These are phyloP conservation scores for Melanocharis versteri DNA, from an alignment of 2,113 vertebrate genomes.

Conservation along the genomic window DNA sequence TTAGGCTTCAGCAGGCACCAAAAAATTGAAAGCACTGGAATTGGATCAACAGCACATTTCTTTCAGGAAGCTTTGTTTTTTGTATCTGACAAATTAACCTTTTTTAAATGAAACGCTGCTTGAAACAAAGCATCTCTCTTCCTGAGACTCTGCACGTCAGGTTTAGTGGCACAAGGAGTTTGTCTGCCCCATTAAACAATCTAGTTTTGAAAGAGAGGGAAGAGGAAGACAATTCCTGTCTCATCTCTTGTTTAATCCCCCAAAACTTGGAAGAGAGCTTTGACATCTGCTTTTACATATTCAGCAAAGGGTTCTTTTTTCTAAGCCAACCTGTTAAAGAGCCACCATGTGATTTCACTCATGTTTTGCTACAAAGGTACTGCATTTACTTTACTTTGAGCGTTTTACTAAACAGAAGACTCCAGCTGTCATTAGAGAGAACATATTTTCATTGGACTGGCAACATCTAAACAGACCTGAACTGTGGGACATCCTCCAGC, in stretches of 20 bases:
- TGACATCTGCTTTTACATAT: background rate
- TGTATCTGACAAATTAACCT: slow-evolving; percentile 18
- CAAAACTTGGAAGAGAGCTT: background rate
- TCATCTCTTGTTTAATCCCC: background rate
- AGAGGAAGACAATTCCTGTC: background rate
- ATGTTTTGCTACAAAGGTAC: background rate
- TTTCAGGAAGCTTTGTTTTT: background rate
- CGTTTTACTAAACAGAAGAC: background rate
- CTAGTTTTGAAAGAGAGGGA: background rate
- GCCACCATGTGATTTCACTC: background rate
- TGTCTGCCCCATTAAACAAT: background rate
- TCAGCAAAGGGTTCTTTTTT: background rate
- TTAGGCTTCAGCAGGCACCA: background rate
- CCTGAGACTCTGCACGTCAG: background rate
- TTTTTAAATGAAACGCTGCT: slow-evolving; percentile 6
- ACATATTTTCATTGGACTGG: background rate
- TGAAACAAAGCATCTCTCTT: slow-evolving; percentile 7
- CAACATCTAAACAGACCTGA: background rate
- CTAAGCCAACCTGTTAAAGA: background rate
- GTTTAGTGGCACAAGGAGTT: background rate
- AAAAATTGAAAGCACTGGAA: slow-evolving; percentile 25
- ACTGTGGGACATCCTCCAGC: rapidly evolving
- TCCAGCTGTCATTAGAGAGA: background rate
- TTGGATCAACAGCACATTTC: slow-evolving; percentile 30
- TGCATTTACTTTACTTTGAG: background rate